These are phyloP conservation scores for Lutjanus campechanus DNA, from an alignment of 2,797 vertebrate genomes.

Conservation along the genomic window DNA sequence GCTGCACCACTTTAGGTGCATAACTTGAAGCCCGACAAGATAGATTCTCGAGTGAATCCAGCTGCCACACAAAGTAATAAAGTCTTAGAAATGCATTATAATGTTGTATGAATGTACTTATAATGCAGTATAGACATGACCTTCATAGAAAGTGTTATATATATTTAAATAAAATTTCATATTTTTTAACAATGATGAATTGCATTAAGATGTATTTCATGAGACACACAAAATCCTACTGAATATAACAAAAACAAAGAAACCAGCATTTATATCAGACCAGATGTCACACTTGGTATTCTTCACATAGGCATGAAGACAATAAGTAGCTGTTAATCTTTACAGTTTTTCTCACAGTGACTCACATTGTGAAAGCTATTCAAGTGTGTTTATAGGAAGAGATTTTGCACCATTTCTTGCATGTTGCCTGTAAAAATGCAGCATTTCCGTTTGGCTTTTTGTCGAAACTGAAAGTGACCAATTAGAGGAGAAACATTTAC, in stretches of 20 bases:
- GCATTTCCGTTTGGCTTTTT: slow-evolving; percentile 19
- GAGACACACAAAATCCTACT: neutral
- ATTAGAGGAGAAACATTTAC: slow-evolving; percentile 22
- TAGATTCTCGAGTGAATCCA: too few relatives aligned
- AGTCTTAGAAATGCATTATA: too few relatives aligned
- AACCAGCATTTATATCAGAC: neutral
- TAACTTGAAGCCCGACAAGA: too few relatives aligned
- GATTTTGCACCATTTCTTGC: neutral
- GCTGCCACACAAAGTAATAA: too few relatives aligned
- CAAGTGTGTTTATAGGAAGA: neutral
- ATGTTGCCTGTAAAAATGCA: neutral
- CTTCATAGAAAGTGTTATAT: neutral
- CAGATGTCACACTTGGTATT: neutral
- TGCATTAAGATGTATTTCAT: neutral
- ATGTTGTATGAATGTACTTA: too few relatives aligned
- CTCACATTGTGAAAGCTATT: neutral
- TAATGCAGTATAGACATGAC: too few relatives aligned
- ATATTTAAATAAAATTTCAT: neutral
- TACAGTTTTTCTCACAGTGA: neutral
- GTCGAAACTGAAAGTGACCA: slow-evolving; percentile 2
- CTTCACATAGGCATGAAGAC: neutral
- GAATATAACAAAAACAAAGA: neutral
- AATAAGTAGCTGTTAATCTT: neutral
- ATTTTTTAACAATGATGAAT: too few relatives aligned
- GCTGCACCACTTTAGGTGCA: too few relatives aligned